Evolutionary conservation across 2,113 vertebrate species (phyloP).

Genomic region (Morone chrysops): DNA sequence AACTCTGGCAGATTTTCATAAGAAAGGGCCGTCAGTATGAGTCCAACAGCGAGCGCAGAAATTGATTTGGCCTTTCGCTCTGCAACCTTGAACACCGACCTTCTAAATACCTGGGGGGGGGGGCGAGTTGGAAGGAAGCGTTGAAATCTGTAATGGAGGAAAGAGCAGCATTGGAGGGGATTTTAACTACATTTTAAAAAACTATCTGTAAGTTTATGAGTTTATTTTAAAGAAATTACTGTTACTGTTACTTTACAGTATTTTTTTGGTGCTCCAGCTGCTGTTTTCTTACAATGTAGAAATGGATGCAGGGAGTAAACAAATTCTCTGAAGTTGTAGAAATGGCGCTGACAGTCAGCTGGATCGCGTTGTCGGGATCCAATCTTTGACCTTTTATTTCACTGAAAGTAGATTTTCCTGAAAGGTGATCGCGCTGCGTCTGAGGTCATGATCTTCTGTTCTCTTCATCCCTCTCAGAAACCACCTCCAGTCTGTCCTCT

Average conservation of each 20-base stretch:
- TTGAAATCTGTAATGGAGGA: conserved; percentile 35
- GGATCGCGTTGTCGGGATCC: not conserved
- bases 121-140: not conserved
- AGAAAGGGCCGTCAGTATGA: conserved; percentile 61
- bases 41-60: conserved; percentile 39
- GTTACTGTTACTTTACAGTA: too few relatives aligned
- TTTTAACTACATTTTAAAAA: too few relatives aligned
- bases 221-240: too few relatives aligned
- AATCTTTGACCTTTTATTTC: conserved; percentile 14
- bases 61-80: conserved; percentile 78
- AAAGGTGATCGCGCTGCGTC: not conserved
- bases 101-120: conserved; percentile 44
- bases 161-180: not conserved
- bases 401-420: not conserved
- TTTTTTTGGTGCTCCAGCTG: too few relatives aligned
- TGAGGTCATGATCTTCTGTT: not conserved
- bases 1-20: conserved; percentile 50
- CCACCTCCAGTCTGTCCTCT: not conserved
- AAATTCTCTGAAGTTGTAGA: not conserved
- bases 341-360: not conserved
- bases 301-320: conserved; percentile 25
- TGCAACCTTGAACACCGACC: conserved; percentile 60
- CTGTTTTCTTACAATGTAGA: not conserved
- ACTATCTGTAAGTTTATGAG: too few relatives aligned
- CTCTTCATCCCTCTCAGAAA: not conserved